Base-by-base conservation (phyloP, 2,888 invertebrate species). In the Lymantria dispar region DNA sequence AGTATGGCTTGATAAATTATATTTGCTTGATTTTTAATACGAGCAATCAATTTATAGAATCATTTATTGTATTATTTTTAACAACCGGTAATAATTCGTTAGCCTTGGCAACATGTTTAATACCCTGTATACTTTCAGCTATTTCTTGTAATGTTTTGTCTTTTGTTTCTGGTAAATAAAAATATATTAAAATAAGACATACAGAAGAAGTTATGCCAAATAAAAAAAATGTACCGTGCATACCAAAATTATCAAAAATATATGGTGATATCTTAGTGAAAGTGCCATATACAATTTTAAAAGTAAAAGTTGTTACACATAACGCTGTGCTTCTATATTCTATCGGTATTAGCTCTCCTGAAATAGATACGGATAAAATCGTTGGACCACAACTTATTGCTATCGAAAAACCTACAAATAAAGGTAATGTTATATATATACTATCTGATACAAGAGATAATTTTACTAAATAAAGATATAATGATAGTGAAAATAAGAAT, bases 371-470 rank as follows among this genome's bases (percentile, higher is more conserved):
- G 0, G 62, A 46, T 15, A 74, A 45, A 5, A 74, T 72, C 52
- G 70, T 60, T 0, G 74, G 71, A 3, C 80, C 80, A 30, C 72
- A 70, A 45, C 76, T 73, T 10, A 78, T 68, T 61, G 52, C 29
- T 30, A 52, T 12, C 7, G 48, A 52, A 33, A 43, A 52, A 7
- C 45, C 42, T 9, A 29, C 13, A 13, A 52, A 29, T 10, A 52
- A 43, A 8, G 22, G 8, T n/a, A 52, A 31, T 10, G 48, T 45
- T n/a, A 52, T n/a, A 45, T 39, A 33, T 0, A 42, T 47, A 39
- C 39, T 45, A n/a, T 45, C 48, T 9, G 0, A 5, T 30, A 52
- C 22, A 0, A 48, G 5, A 9, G 22, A 12, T 11, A 48, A 43
- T 33, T 48, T 48, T 10, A 43, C 12, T 11, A 47, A 48, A 38